Conservation (phyloP, 2,113 vertebrate species). For the Puma concolor region DNA sequence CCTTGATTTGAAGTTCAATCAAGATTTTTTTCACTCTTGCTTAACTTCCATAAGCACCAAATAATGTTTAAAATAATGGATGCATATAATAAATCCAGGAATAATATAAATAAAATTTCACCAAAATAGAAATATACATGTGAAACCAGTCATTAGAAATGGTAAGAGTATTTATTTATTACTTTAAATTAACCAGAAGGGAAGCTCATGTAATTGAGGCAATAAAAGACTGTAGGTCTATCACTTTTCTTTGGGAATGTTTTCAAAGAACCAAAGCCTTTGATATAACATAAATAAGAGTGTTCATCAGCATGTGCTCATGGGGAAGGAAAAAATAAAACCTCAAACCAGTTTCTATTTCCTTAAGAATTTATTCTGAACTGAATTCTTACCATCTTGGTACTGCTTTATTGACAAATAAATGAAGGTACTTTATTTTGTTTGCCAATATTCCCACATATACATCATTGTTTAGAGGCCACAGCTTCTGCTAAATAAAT, state of each 20-base stretch:
- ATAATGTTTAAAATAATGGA: neutral
- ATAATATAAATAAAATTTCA: neutral
- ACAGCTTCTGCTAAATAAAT: constrained; percentile 56
- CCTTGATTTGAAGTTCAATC: neutral
- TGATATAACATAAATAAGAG: neutral
- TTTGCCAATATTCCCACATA: constrained; percentile 49
- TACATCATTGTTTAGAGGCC: constrained; percentile 45
- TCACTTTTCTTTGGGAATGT: constrained; percentile 20
- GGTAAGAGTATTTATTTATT: neutral
- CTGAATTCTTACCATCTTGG: constrained; percentile 34
- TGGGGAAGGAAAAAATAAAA: neutral
- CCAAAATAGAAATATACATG: neutral
- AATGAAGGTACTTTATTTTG: constrained; percentile 54
- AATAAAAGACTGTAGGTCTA: neutral
- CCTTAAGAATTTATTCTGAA: constrained; percentile 20
- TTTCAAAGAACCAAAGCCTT: neutral
- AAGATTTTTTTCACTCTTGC: neutral
- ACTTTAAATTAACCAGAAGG: constrained; percentile 18
- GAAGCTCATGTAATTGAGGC: neutral
- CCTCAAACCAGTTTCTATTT: constrained; percentile 1
- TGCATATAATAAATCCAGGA: neutral
- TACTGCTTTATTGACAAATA: constrained; percentile 62
- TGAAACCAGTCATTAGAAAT: constrained; percentile 36
- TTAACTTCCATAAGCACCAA: neutral
- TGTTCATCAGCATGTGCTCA: neutral